These are phyloP conservation scores for Trinectes maculatus DNA, from an alignment of 2,113 vertebrate genomes.

Conservation along the genomic window DNA sequence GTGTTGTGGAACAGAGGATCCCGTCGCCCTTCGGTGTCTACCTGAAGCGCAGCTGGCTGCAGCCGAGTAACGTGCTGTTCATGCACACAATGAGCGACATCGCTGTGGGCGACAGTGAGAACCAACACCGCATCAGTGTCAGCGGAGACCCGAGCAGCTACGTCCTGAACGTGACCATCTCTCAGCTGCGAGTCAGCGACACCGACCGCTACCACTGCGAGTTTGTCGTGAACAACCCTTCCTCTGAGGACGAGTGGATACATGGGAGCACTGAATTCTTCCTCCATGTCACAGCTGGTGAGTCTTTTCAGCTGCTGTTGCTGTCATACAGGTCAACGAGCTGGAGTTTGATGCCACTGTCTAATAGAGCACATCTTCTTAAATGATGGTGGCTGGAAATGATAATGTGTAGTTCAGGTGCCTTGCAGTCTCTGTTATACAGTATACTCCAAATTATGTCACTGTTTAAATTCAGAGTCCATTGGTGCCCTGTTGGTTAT, in stretches of 20 bases:
- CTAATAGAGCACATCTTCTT: no score
- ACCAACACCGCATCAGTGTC: slow-evolving; percentile 46
- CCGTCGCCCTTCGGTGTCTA: slow-evolving; percentile 18
- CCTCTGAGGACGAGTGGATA: neutral
- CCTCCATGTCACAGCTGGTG: slow-evolving; percentile 68
- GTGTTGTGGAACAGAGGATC: neutral
- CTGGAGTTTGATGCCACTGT: no score
- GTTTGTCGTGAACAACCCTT: slow-evolving; percentile 22
- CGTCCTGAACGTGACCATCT: slow-evolving; percentile 65
- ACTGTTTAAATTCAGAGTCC: neutral
- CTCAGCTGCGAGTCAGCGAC: slow-evolving; percentile 60
- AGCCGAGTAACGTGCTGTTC: slow-evolving; percentile 41
- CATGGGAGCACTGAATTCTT: slow-evolving; percentile 56
- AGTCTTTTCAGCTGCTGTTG: no score
- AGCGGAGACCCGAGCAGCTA: slow-evolving; percentile 20
- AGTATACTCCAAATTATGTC: neutral
- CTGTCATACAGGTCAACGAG: no score
- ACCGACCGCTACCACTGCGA: slow-evolving; percentile 75
- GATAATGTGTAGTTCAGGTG: no score
- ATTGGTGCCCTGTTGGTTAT: neutral
- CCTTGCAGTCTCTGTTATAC: no score
- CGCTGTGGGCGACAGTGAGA: accelerated
- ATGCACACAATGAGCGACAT: accelerated
- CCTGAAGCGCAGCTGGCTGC: slow-evolving; percentile 65
- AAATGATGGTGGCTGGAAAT: no score